Conservation (phyloP, 2,113 vertebrate species). For the Ailurus styani region DNA sequence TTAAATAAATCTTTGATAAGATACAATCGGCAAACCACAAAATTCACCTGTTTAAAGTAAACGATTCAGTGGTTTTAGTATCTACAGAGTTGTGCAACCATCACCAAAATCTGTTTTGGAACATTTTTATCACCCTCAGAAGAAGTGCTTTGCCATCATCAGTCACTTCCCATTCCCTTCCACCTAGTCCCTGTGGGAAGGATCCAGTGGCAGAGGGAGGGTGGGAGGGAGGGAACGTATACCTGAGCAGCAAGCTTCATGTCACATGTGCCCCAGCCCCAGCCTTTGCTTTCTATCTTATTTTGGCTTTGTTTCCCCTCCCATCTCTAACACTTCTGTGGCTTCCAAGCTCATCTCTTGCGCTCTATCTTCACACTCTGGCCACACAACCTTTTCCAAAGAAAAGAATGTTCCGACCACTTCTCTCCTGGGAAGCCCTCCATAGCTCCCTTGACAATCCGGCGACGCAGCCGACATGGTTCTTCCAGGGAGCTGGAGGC, state of each 20-base stretch:
- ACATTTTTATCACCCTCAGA: neutral
- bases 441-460: neutral
- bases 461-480: fast-evolving
- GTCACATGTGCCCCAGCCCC: fast-evolving
- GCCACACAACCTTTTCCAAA: neutral
- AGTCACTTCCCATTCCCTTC: neutral
- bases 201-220: neutral
- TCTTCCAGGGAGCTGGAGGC: neutral
- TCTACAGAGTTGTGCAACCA: neutral
- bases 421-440: neutral
- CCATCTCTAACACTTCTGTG: fast-evolving
- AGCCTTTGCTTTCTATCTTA: neutral
- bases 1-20: neutral
- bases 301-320: neutral
- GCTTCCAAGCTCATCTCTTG: neutral
- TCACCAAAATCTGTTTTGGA: neutral
- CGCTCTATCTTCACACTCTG: too few relatives aligned
- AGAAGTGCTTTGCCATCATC: neutral
- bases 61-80: neutral
- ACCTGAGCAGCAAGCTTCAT: fast-evolving
- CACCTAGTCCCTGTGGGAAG: neutral
- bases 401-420: neutral
- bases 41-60: neutral
- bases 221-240: neutral
- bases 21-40: neutral